Percentiles rank a stretch among this genome's conserved stretches.
Evolutionary conservation across 2,113 vertebrate genomes (phyloP).

Genomic region (Brienomyrus brachyistius): DNA sequence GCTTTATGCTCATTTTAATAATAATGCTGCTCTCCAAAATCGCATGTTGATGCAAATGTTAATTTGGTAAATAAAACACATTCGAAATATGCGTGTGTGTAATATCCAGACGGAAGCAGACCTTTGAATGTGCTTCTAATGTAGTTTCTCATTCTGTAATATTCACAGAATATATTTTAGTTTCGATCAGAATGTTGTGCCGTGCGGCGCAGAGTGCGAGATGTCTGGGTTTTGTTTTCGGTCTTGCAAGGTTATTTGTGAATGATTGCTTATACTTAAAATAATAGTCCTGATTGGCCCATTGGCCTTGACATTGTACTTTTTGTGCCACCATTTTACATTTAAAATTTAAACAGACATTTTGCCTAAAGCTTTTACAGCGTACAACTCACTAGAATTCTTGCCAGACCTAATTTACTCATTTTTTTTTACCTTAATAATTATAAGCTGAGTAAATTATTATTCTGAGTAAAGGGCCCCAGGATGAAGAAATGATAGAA

Average conservation of each 20-base stretch:
- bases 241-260: not conserved
- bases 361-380: not conserved
- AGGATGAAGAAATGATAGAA: not conserved
- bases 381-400: not conserved
- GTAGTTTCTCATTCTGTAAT: not conserved
- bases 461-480: not conserved
- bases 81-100: not conserved
- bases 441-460: not conserved
- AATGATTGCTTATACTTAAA: not conserved
- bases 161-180: not conserved
- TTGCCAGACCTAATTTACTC: not conserved
- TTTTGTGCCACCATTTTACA: not conserved
- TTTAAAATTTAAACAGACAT: not conserved
- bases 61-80: not conserved
- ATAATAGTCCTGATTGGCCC: not conserved
- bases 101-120: not conserved
- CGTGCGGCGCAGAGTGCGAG: not conserved
- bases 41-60: not conserved
- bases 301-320: not conserved
- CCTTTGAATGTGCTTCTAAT: not conserved
- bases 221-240: not conserved
- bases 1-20: not conserved
- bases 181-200: not conserved
- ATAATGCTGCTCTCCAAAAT: not conserved
- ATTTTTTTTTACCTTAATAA: not conserved